Conservation (phyloP, 2,113 vertebrate species). For the Suricata suricatta region DNA sequence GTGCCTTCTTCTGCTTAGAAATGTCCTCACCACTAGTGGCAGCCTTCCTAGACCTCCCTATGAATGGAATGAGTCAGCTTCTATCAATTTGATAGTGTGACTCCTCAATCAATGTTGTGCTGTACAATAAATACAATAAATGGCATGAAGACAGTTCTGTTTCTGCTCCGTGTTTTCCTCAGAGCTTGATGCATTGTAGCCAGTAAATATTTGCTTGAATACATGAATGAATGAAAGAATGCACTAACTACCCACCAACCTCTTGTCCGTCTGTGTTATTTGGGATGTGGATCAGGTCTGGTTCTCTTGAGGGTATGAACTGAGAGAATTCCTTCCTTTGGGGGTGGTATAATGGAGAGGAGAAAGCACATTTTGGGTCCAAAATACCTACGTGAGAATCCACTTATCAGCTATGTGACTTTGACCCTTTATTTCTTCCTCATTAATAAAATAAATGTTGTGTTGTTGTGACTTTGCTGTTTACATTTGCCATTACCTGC, state of each 20-base stretch:
- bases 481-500: neutral
- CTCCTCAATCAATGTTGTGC: neutral
- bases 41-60: neutral
- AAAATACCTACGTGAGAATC: neutral
- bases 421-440: conserved; percentile 21
- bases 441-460: neutral
- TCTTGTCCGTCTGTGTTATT: neutral
- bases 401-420: neutral
- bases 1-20: neutral
- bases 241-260: neutral
- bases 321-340: neutral
- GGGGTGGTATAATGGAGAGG: neutral
- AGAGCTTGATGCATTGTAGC: neutral
- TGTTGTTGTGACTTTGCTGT: conserved; percentile 1
- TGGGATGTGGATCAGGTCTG: neutral
- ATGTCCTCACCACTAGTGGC: neutral
- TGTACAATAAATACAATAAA: neutral
- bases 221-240: neutral
- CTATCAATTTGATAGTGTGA: neutral
- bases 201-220: neutral
- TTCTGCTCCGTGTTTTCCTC: neutral
- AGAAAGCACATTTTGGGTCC: neutral
- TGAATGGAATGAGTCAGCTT: neutral
- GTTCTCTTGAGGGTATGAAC: neutral
- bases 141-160: neutral